Evolutionary conservation across 1,140 invertebrate genomes (phyloP), one percentile per base, ranked within the genome.

Genomic region (Philotrypesis tridentata): DNA sequence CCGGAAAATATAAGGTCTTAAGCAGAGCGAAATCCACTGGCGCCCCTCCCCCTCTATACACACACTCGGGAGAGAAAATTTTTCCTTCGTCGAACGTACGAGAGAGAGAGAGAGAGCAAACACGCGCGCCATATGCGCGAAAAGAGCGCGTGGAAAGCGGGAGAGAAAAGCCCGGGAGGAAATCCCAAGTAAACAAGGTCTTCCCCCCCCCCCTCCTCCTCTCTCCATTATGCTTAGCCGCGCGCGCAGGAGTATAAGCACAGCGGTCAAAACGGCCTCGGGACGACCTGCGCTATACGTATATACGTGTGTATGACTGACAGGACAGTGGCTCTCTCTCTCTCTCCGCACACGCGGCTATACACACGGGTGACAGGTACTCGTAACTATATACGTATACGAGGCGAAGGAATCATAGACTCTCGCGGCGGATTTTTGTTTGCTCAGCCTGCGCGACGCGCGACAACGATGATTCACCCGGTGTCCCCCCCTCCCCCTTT

Each of bases 311-410:
- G 33, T 5, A 9, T 37, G 61, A 27, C 61, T 65, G 61, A 65
- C 61, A 8, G 61, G 61, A 27, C 61, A 14, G 12, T 25, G 0
- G 61, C 25, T 29, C n/a, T 21, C 7, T 29, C 27, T 65, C 23
- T 21, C 6, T 5, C 6, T 0, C 7, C 2, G 9, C 5, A 61
- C 60, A n/a, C 21, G 12, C n/a, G n/a, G 21, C 12, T 43, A 43
- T 43, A 43, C 60, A 14, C 12, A 23, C 48, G 17, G 1, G 73
- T 76, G 73, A 40, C 73, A 75, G 73, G 73, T 75, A 55, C 73
- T 61, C 73, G 60, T 25, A 11, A 12, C 6, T 65, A 37, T 37
- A 37, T 9, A 37, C 33, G 33, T 9, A 37, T 37, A 37, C 33
- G 33, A 9, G 33, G 23, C 23, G 61, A 7, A 65, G 27, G 61